Conservation (phyloP, 1,140 invertebrate species). For the Bombus turneri region DNA sequence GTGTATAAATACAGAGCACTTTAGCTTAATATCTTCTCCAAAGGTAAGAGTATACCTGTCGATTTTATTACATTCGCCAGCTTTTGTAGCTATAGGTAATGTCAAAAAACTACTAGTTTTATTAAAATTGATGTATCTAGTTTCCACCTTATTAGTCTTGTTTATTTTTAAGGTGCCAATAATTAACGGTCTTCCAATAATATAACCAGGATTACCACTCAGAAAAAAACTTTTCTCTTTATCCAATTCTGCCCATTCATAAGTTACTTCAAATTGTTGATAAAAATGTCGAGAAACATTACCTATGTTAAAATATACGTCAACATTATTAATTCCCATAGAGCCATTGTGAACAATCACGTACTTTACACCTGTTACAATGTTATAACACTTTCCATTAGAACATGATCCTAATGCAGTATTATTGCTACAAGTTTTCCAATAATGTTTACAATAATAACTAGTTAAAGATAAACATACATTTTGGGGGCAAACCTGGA, state of each 20-base stretch:
- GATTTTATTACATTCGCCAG: slow-evolving; percentile 77
- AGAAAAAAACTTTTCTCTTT: slow-evolving; percentile 75
- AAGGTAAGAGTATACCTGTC: slow-evolving; percentile 79
- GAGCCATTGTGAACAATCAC: slow-evolving; percentile 84
- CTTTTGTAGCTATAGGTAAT: slow-evolving; percentile 76
- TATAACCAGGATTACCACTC: slow-evolving; percentile 89
- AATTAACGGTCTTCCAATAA: slow-evolving; percentile 85
- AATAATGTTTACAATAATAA: slow-evolving; percentile 78
- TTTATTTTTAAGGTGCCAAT: slow-evolving; percentile 78
- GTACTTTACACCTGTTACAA: slow-evolving; percentile 82
- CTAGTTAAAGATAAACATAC: slow-evolving; percentile 79
- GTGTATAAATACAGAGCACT: slow-evolving; percentile 74
- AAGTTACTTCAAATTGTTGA: slow-evolving; percentile 82
- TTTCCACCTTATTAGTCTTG: slow-evolving; percentile 62
- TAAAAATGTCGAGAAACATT: slow-evolving; percentile 79
- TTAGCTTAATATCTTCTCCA: slow-evolving; percentile 81
- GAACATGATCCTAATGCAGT: slow-evolving; percentile 59
- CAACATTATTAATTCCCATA: slow-evolving; percentile 81
- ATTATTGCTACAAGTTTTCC: slow-evolving; percentile 68
- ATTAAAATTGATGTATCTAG: slow-evolving; percentile 70
- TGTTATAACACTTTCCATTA: slow-evolving; percentile 74
- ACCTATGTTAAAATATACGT: slow-evolving; percentile 78
- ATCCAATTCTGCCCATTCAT: slow-evolving; percentile 80
- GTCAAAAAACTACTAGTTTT: slow-evolving; percentile 77
- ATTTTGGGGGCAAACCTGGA: slow-evolving; percentile 82